phyloP scores from a whole-genome alignment of 2,113 vertebrate species.

The Aythya baeri region DNA sequence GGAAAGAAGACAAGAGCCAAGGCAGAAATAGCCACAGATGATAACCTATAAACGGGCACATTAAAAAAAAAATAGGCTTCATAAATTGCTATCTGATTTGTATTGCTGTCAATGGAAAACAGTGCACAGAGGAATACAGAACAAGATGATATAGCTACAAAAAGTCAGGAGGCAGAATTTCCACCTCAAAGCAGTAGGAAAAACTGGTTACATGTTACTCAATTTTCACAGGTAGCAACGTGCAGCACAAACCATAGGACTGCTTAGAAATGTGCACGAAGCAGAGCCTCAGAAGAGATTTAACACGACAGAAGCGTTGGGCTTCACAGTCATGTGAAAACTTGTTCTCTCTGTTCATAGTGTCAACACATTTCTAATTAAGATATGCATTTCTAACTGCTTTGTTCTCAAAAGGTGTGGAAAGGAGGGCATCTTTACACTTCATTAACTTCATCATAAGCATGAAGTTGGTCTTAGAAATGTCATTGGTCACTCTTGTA shows the following conservation, averaged over 20 bases:
- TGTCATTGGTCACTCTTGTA: rapidly evolving
- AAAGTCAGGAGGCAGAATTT: neutral
- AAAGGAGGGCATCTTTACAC: neutral
- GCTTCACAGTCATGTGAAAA: neutral
- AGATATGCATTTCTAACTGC: neutral
- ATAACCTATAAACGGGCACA: neutral
- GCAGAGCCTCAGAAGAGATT: neutral
- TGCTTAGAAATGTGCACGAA: neutral
- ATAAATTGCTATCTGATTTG: neutral
- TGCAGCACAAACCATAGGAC: rapidly evolving
- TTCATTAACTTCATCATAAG: neutral
- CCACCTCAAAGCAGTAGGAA: neutral
- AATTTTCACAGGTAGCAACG: neutral
- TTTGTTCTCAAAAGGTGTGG: neutral
- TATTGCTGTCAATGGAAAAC: neutral
- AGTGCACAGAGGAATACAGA: neutral
- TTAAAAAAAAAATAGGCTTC: neutral
- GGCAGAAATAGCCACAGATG: neutral
- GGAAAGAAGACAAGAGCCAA: neutral
- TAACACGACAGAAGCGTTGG: neutral
- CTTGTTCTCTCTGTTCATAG: neutral
- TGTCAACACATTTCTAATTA: neutral
- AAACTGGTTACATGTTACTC: neutral
- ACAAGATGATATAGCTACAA: neutral
- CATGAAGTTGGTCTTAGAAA: neutral